phyloP scores from a whole-genome alignment of 2,888 invertebrate genomes.

The Pristionchus maxplancki region DNA sequence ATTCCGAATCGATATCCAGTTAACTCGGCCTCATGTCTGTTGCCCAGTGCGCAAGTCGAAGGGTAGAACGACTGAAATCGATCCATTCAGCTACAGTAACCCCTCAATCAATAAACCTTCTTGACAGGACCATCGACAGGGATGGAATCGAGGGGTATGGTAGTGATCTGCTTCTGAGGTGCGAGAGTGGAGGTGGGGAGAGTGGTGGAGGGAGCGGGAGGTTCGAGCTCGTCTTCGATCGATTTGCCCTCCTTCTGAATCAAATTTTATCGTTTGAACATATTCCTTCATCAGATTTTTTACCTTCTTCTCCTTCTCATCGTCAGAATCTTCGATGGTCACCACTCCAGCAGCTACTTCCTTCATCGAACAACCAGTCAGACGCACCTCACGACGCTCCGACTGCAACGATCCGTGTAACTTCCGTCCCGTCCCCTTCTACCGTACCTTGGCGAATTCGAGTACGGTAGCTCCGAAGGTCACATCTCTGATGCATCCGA shows the following conservation, averaged over 20 bases:
- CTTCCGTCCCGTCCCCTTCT: not conserved
- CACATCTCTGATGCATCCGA: constrained; percentile 94
- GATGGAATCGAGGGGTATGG: not conserved
- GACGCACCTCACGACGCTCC: constrained; percentile 68
- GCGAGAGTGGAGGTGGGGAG: constrained; percentile 19
- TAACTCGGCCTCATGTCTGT: constrained; percentile 64
- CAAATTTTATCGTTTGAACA: not conserved
- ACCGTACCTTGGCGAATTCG: constrained; percentile 67
- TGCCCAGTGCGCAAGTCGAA: constrained; percentile 33
- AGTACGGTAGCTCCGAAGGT: constrained; percentile 86
- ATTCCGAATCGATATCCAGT: constrained; percentile 78
- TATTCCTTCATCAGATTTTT: not conserved
- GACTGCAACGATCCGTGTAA: constrained; percentile 53
- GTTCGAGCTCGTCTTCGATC: constrained; percentile 21
- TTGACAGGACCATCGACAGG: constrained; percentile 21
- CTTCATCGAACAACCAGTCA: constrained; percentile 71
- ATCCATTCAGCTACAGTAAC: constrained; percentile 13
- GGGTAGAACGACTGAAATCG: constrained; percentile 42
- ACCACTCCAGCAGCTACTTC: constrained; percentile 54
- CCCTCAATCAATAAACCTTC: not conserved
- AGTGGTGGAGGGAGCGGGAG: not conserved
- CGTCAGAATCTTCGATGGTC: not conserved
- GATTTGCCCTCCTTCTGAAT: constrained; percentile 16
- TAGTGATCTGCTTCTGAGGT: constrained; percentile 20
- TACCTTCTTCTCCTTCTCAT: constrained; percentile 25